Evolutionary conservation across 2,797 vertebrate species (phyloP), one percentile per base, ranked within the genome.

Genomic region (Lagodon rhomboides): DNA sequence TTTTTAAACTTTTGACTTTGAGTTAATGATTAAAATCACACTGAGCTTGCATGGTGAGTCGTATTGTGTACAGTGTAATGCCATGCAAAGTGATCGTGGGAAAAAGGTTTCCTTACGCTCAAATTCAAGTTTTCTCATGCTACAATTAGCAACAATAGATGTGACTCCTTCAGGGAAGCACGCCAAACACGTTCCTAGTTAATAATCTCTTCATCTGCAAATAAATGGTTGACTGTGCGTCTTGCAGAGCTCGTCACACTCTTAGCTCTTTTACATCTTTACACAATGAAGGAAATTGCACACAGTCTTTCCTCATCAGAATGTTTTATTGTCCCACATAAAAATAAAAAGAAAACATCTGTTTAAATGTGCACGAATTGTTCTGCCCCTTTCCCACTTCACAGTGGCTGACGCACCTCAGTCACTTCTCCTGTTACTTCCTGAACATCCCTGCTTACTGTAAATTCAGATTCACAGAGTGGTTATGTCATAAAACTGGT

Each of bases 141-240:
- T n/a, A 60, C 23, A 9, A 49, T 15, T 23, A 49, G 20, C 1
- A 30, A 12, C 34, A 25, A 18, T 2, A 6, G 47, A 11, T 12
- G 8, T 9, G 22, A 53, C 53, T 30, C 66, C 51, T 56, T 77
- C 4, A 56, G 43, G 67, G 75, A 77, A 70, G 17, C 13, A 10
- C 0, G 5, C 23, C 15, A 1, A 3, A 5, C 4, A 16, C 2
- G 1, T 44, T 12, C 17, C 12, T 3, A 7, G 23, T 38, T 12
- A 38, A 7, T 47, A 18, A 30, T 17, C 49, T 51, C 34, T 10
- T 44, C 22, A 53, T 25, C 13, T 53, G 44, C 34, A 65, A 23
- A 56, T 16, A 25, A 58, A 41, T 10, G 51, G 20, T 44, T 25
- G 12, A 61, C 16, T 41, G 25, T 2, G 15, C 8, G 34, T 27